A percentile compares a stretch with the other conserved stretches of the same genome.
phyloP scores from a whole-genome alignment of 1,140 invertebrate species.

The Bombus cullumanus region DNA sequence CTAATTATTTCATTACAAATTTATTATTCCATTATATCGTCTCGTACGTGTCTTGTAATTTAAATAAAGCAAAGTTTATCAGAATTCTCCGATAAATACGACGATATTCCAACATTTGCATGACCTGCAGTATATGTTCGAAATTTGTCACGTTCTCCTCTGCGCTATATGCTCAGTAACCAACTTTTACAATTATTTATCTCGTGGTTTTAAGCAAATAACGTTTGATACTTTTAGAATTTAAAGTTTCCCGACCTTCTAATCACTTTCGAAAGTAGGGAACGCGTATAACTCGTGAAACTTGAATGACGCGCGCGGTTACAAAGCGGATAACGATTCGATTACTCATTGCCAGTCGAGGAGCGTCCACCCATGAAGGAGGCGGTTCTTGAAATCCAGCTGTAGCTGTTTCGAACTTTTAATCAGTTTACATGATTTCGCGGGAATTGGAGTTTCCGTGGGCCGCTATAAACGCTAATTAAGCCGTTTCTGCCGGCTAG shows the following conservation, averaged over 20 bases:
- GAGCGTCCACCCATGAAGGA: neutral
- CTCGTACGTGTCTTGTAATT: too few species aligned
- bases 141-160: neutral
- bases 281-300: neutral
- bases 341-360: conserved; percentile 32
- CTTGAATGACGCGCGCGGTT: conserved; percentile 31
- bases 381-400: conserved; percentile 1
- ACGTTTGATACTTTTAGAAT: neutral
- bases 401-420: conserved; percentile 60
- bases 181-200: neutral
- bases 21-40: too few species aligned
- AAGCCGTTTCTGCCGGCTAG: conserved; percentile 44
- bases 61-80: too few species aligned
- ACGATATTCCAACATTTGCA: too few species aligned
- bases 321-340: conserved; percentile 32
- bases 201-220: neutral
- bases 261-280: neutral
- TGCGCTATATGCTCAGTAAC: too few species aligned
- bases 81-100: too few species aligned
- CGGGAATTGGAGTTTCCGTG: conserved; percentile 50
- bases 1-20: too few species aligned
- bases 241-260: neutral
- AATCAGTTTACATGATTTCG: conserved; percentile 65
- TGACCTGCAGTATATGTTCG: neutral
- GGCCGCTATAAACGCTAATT: conserved; percentile 59